Conservation (phyloP, 2,113 vertebrate genomes). For the Pachyramphus minor region DNA sequence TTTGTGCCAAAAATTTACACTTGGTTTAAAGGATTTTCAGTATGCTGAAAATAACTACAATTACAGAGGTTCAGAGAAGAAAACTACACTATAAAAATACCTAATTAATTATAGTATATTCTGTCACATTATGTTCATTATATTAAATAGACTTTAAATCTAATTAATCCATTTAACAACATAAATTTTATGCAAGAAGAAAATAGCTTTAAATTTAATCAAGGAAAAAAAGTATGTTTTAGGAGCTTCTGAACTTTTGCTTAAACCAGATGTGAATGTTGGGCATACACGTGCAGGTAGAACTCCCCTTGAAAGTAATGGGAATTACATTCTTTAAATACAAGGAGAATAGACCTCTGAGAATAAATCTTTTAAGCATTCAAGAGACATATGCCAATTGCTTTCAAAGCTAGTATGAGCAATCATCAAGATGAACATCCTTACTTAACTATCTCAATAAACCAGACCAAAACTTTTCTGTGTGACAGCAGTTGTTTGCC, state of each 20-base stretch:
- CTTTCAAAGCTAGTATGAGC: neutral
- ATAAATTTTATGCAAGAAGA: neutral
- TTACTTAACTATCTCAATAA: neutral
- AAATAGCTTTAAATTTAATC: neutral
- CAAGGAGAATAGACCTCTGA: neutral
- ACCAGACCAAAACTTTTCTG: neutral
- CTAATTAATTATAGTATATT: neutral
- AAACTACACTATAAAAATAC: neutral
- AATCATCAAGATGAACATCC: neutral
- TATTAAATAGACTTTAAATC: neutral
- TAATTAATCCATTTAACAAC: neutral
- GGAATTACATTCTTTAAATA: neutral
- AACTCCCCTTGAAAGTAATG: neutral
- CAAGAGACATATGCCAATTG: neutral
- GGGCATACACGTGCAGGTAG: neutral
- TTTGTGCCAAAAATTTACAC: neutral
- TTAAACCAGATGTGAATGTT: neutral
- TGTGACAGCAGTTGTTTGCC: neutral
- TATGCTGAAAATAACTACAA: neutral
- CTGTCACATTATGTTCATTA: neutral
- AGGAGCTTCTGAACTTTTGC: neutral
- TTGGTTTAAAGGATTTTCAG: neutral
- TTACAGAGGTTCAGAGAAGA: neutral
- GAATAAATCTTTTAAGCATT: neutral
- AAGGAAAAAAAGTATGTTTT: neutral